Evolutionary conservation across 1,140 invertebrate species (phyloP).

Genomic region (Cyclargus thomasi): DNA sequence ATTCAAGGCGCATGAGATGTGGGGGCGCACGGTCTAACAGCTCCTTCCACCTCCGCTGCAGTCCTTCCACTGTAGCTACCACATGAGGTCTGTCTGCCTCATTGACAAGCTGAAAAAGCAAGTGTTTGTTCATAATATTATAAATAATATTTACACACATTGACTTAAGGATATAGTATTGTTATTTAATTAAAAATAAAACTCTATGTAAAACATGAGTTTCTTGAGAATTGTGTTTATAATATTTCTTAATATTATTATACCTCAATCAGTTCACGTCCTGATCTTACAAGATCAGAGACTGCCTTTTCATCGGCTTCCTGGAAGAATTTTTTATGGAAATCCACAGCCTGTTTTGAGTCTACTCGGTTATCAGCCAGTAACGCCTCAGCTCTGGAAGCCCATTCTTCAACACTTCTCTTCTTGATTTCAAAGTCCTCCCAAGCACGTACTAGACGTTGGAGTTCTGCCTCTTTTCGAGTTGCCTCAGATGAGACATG

Average conservation of each 20-base stretch:
- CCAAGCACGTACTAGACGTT: constrained; percentile 88
- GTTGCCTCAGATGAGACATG: constrained; percentile 83
- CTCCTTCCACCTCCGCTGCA: constrained; percentile 87
- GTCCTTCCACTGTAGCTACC: constrained; percentile 80
- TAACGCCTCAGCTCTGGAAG: constrained; percentile 87
- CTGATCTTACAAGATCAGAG: constrained; percentile 85
- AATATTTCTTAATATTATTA: background rate
- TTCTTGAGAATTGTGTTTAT: too few species aligned
- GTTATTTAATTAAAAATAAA: constrained; percentile 6
- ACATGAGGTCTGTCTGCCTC: constrained; percentile 80
- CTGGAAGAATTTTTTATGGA: constrained; percentile 89
- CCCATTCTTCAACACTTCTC: constrained; percentile 88
- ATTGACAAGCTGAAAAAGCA: constrained; percentile 42
- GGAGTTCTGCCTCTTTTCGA: constrained; percentile 86
- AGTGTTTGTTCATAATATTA: too few species aligned
- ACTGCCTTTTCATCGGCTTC: constrained; percentile 89
- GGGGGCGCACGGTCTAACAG: constrained; percentile 86
- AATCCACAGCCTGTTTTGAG: constrained; percentile 86
- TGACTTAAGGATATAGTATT: too few species aligned
- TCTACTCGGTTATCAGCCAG: constrained; percentile 88
- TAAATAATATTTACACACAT: too few species aligned
- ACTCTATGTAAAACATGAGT: too few species aligned
- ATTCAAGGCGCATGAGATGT: constrained; percentile 92
- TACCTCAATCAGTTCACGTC: constrained; percentile 83
- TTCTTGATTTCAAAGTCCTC: constrained; percentile 88